These are phyloP conservation scores for Danio kyathit DNA, from an alignment of 2,797 vertebrate species.

Conservation along the genomic window DNA sequence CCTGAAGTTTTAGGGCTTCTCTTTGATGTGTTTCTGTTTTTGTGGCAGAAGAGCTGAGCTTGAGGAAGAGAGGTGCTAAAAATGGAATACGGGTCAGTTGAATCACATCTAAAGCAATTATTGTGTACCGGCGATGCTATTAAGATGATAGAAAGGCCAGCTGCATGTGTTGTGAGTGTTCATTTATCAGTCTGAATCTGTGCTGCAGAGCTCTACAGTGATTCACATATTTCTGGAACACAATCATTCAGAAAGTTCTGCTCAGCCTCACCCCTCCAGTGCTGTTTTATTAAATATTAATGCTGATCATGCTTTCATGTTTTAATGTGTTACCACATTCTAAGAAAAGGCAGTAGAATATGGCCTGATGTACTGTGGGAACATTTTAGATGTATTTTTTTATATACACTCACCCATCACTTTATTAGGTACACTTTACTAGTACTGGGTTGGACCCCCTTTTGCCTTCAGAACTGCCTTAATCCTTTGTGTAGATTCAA, in stretches of 20 bases:
- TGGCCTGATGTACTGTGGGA: too few relatives aligned
- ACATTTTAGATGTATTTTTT: too few relatives aligned
- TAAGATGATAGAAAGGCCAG: slow-evolving; percentile 3
- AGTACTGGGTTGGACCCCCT: too few relatives aligned
- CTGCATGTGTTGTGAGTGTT: background rate
- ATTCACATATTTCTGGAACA: background rate
- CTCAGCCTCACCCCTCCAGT: background rate
- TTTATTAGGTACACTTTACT: too few relatives aligned
- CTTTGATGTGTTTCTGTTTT: slow-evolving; percentile 7
- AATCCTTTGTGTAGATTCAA: too few relatives aligned
- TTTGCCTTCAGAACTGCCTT: too few relatives aligned
- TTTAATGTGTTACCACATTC: too few relatives aligned
- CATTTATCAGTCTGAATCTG: slow-evolving; percentile 8
- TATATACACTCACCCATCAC: too few relatives aligned
- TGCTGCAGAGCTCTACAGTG: background rate
- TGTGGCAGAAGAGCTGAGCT: slow-evolving; percentile 19
- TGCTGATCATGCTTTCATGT: too few relatives aligned
- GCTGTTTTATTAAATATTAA: too few relatives aligned
- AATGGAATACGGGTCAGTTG: slow-evolving; percentile 20
- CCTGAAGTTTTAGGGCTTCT: background rate
- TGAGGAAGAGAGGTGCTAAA: slow-evolving; percentile 24
- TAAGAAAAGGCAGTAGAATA: too few relatives aligned
- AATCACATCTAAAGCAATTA: slow-evolving; percentile 20
- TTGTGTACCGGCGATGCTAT: slow-evolving; percentile 1
- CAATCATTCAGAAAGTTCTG: slow-evolving; percentile 8